Percentiles rank a stretch among this genome's conserved stretches.
Evolutionary conservation across 2,888 invertebrate genomes (phyloP).

Genomic region (Mechanitis mazaeus): DNA sequence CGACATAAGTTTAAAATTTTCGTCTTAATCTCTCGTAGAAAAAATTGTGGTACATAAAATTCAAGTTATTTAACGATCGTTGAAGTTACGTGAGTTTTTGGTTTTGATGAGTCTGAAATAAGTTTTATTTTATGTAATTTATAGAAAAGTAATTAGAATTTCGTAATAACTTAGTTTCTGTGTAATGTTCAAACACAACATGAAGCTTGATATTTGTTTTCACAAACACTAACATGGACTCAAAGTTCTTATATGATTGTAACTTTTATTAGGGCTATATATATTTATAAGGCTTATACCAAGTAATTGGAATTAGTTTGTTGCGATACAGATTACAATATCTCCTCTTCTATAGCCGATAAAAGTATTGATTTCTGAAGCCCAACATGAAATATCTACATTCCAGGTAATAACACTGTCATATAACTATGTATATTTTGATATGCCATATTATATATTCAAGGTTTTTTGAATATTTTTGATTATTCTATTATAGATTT

Average conservation of each 20-base stretch:
- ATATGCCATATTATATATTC: no score
- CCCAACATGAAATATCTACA: not conserved
- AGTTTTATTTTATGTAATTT: no score
- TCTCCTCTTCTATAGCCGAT: slow-evolving; percentile 13
- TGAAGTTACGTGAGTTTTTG: no score
- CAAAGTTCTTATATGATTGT: not conserved
- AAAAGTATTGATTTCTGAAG: slow-evolving; percentile 22
- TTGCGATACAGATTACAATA: slow-evolving; percentile 2
- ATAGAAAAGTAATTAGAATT: not conserved
- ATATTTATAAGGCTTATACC: not conserved
- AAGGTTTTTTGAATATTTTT: no score
- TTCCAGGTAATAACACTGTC: not conserved
- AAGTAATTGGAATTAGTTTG: slow-evolving; percentile 3
- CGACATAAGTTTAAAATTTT: no score
- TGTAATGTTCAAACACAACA: no score
- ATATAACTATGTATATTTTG: not conserved
- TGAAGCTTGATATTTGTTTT: not conserved
- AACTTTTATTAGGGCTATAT: slow-evolving; percentile 1
- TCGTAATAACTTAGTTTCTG: no score
- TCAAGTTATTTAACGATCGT: no score
- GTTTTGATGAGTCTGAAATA: no score
- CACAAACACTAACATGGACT: not conserved
- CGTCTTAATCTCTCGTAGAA: no score
- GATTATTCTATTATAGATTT: not conserved
- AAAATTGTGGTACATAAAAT: no score